A percentile compares a stretch with the other conserved stretches of the same genome.
Conservation (phyloP, 2,888 invertebrate genomes). For the Melanargia galathea region DNA sequence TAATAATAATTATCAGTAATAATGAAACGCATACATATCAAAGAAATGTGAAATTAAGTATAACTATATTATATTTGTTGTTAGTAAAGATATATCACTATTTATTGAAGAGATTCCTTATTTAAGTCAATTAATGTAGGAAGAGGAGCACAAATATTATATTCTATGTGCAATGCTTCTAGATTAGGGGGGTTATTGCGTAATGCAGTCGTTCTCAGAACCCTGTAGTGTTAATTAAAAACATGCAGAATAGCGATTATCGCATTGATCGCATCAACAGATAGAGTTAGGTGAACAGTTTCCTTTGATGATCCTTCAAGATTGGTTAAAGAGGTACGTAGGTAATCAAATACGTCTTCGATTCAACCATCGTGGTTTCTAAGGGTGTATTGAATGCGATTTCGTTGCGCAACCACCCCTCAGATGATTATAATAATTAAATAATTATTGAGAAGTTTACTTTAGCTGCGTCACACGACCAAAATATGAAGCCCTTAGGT, state of each 20-base stretch:
- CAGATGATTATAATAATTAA: neutral
- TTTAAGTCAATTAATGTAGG: constrained; percentile 79
- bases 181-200: constrained; percentile 3
- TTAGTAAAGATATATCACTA: constrained; percentile 57
- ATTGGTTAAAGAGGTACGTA: too few relatives aligned
- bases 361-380: neutral
- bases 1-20: constrained; percentile 35
- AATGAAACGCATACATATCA: constrained; percentile 76
- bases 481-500: constrained; percentile 4
- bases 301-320: too few relatives aligned
- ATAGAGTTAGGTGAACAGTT: too few relatives aligned
- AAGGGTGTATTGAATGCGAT: constrained; percentile 4
- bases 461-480: constrained; percentile 17
- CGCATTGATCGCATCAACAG: too few relatives aligned
- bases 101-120: constrained; percentile 75
- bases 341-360: neutral
- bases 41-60: constrained; percentile 59
- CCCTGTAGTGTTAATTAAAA: too few relatives aligned
- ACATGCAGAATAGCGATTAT: too few relatives aligned
- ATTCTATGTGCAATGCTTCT: constrained; percentile 27
- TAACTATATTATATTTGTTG: constrained; percentile 34
- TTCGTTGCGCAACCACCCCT: constrained; percentile 11
- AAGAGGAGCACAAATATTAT: constrained; percentile 47
- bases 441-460: constrained; percentile 3
- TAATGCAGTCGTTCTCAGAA: neutral